Evolutionary conservation across 2,888 invertebrate species (phyloP).

Genomic region (Drosophila leonis): DNA sequence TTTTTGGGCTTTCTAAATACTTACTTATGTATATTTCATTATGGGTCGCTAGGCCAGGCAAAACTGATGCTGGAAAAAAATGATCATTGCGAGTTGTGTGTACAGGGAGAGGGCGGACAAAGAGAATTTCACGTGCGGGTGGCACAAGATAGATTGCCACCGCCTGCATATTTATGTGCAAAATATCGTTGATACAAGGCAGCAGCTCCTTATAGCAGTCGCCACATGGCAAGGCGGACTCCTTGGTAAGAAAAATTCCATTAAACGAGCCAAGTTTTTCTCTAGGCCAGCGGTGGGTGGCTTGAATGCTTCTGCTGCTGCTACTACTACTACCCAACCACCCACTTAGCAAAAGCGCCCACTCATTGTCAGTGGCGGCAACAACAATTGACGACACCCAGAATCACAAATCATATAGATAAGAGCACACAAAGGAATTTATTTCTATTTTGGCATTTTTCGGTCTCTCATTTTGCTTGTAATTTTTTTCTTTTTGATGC

Average conservation of each 20-base stretch:
- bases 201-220: constrained; percentile 48
- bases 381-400: constrained; percentile 80
- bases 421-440: constrained; percentile 85
- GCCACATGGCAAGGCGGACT: constrained; percentile 53
- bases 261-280: constrained; percentile 45
- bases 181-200: constrained; percentile 72
- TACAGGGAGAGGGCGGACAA: constrained; percentile 47
- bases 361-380: constrained; percentile 74
- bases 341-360: constrained; percentile 46
- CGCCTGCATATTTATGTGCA: constrained; percentile 81
- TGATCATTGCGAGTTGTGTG: constrained; percentile 55
- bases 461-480: constrained; percentile 64
- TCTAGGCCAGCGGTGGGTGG: constrained; percentile 27
- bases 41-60: constrained; percentile 49
- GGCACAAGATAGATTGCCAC: constrained; percentile 79
- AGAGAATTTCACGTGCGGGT: constrained; percentile 73
- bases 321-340: constrained; percentile 24
- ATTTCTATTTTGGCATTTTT: constrained; percentile 81
- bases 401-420: constrained; percentile 85
- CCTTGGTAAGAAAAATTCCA: constrained; percentile 44
- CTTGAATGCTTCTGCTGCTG: constrained; percentile 7
- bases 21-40: constrained; percentile 78
- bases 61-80: constrained; percentile 7
- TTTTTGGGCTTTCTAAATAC: constrained; percentile 52
- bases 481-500: constrained; percentile 41